A percentile compares a stretch with the other conserved stretches of the same genome.
These are phyloP conservation scores for Strix uralensis DNA, from an alignment of 2,113 vertebrate genomes.

Conservation along the genomic window DNA sequence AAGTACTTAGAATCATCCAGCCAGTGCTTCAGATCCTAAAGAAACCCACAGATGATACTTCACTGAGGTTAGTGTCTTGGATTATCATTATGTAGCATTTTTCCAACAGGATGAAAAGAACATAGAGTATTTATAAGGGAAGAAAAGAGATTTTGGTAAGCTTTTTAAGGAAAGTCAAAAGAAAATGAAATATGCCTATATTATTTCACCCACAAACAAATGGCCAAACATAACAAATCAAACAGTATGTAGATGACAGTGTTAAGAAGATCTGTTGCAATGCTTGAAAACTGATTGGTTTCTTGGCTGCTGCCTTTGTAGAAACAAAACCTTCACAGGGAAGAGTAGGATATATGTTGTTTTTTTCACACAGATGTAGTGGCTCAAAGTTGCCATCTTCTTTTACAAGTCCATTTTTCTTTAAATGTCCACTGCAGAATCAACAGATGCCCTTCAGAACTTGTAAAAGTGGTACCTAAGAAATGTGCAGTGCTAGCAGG, in stretches of 20 bases:
- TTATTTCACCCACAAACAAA: conserved; percentile 69
- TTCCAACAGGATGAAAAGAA: not conserved
- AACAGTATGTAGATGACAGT: conserved; percentile 69
- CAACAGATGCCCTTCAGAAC: conserved; percentile 26
- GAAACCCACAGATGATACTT: not conserved
- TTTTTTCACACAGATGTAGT: conserved; percentile 23
- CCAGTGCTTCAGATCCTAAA: not conserved
- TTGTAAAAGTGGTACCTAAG: not conserved
- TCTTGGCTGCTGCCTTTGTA: conserved; percentile 44
- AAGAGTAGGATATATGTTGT: conserved; percentile 11
- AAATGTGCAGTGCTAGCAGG: not conserved
- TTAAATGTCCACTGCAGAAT: not conserved
- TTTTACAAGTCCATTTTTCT: conserved; percentile 17
- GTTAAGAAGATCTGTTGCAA: conserved; percentile 42
- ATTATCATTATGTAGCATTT: not conserved
- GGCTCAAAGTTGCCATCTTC: not conserved
- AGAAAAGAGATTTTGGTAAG: conserved; percentile 17
- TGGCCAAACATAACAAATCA: conserved; percentile 73
- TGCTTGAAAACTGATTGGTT: conserved; percentile 58
- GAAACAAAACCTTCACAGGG: conserved; percentile 14
- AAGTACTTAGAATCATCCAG: not conserved
- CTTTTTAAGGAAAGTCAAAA: conserved; percentile 55
- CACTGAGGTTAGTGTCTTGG: not conserved
- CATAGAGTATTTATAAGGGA: not conserved
- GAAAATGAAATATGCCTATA: conserved; percentile 25